Percentiles rank a stretch among this genome's conserved stretches.
phyloP scores from a whole-genome alignment of 1,140 invertebrate genomes.

The Lasioglossum albipes region DNA sequence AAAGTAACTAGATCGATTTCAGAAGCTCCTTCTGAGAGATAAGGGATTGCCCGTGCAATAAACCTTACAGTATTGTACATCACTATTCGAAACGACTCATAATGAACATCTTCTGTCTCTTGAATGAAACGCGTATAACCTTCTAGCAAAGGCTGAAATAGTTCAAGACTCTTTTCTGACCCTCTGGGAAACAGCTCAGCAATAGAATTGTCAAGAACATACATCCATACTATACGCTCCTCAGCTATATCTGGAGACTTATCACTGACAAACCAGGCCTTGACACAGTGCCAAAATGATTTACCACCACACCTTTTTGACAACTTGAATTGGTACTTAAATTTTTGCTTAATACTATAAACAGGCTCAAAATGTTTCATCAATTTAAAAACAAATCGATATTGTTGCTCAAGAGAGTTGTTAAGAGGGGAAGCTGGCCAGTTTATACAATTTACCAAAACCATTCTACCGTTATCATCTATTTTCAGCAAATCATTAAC shows the following conservation, averaged over 20 bases:
- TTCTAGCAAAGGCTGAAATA: neutral
- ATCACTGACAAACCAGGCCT: neutral
- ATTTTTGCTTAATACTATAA: slow-evolving; percentile 2
- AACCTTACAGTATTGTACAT: slow-evolving; percentile 12
- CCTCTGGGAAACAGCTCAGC: neutral
- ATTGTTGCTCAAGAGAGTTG: slow-evolving; percentile 8
- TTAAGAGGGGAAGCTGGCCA: neutral
- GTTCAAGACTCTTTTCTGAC: neutral
- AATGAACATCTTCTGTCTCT: neutral
- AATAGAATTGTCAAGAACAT: slow-evolving; percentile 15
- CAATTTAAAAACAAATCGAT: neutral
- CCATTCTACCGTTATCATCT: neutral
- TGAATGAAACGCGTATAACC: slow-evolving; percentile 1
- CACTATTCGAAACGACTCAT: slow-evolving; percentile 13
- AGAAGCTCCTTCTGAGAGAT: neutral
- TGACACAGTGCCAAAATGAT: neutral
- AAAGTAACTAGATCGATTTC: neutral
- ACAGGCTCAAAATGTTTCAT: slow-evolving; percentile 6
- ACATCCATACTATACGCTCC: slow-evolving; percentile 8
- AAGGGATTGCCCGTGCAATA: neutral
- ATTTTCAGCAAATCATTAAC: slow-evolving; percentile 2
- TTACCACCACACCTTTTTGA: neutral
- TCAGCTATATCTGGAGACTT: neutral
- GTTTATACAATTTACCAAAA: neutral
- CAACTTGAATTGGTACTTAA: slow-evolving; percentile 8